phyloP scores from a whole-genome alignment of 2,113 vertebrate genomes.

The Octodon degus region DNA sequence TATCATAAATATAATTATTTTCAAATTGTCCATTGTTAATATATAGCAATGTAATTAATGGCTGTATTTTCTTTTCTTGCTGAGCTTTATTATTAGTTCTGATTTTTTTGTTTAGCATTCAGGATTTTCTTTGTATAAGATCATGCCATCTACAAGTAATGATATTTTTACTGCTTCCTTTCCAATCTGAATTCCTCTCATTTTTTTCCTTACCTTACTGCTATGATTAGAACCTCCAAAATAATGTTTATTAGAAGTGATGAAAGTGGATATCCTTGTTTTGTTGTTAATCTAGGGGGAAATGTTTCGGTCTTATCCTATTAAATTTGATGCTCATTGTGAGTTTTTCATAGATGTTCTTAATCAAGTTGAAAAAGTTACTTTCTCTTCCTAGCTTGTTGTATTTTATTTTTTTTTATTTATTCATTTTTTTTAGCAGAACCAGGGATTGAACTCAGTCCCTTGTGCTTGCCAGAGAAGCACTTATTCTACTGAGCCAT shows the following conservation, averaged over 20 bases:
- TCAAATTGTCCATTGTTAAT: background rate
- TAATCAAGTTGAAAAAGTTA: slow-evolving; percentile 11
- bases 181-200: background rate
- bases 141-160: background rate
- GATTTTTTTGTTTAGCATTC: background rate
- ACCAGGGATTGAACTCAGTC: too few species aligned
- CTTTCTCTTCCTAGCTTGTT: slow-evolving; percentile 6
- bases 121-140: background rate
- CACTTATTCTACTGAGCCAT: too few species aligned
- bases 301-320: background rate
- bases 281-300: background rate
- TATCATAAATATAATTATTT: background rate
- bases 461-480: too few species aligned
- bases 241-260: background rate
- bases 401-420: background rate
- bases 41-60: background rate
- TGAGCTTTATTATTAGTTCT: background rate
- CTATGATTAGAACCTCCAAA: background rate
- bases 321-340: background rate
- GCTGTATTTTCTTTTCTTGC: background rate
- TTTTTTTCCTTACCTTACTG: background rate
- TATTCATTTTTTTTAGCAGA: too few species aligned
- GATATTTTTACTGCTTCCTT: background rate
- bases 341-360: slow-evolving; percentile 1
- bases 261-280: background rate